These are phyloP conservation scores for Drosophila prostipennis DNA, from an alignment of 2,888 invertebrate genomes.

Conservation along the genomic window DNA sequence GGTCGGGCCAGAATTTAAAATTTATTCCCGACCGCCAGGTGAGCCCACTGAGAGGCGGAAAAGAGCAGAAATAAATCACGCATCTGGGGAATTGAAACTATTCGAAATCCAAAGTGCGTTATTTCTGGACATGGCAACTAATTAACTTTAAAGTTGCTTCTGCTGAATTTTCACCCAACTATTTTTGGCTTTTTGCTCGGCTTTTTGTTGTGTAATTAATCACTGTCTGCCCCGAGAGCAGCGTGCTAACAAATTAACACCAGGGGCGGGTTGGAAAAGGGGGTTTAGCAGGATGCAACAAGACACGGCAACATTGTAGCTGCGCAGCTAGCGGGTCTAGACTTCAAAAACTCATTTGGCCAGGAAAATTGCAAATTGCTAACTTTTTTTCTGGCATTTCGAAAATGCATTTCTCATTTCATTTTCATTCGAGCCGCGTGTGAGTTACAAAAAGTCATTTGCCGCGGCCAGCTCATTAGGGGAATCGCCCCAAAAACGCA, in stretches of 20 bases:
- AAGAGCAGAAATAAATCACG: constrained; percentile 22
- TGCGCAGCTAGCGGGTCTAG: constrained; percentile 29
- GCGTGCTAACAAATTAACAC: constrained; percentile 79
- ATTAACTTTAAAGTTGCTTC: constrained; percentile 68
- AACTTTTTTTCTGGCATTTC: constrained; percentile 50
- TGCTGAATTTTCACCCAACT: constrained; percentile 28
- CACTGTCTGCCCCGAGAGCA: constrained; percentile 72
- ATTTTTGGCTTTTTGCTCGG: constrained; percentile 34
- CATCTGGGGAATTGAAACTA: constrained; percentile 32
- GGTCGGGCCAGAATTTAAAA: constrained; percentile 72
- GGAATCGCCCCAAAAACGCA: constrained; percentile 33
- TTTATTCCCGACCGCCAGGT: constrained; percentile 66
- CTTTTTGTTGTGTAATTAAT: constrained; percentile 67
- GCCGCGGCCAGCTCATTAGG: constrained; percentile 71
- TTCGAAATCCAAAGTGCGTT: constrained; percentile 40
- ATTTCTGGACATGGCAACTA: constrained; percentile 63
- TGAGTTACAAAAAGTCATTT: constrained; percentile 77
- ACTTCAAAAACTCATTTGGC: constrained; percentile 66
- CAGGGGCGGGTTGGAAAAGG: constrained; percentile 35
- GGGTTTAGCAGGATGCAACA: constrained; percentile 50
- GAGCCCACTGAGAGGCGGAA: constrained; percentile 18
- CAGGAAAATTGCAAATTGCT: constrained; percentile 61
- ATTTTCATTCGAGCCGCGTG: constrained; percentile 55
- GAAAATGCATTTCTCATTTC: constrained; percentile 71
- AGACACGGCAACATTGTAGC: constrained; percentile 75